A percentile compares a stretch with the other conserved stretches of the same genome.
Conservation (phyloP, 2,888 invertebrate species). For the Nomada fucata region DNA sequence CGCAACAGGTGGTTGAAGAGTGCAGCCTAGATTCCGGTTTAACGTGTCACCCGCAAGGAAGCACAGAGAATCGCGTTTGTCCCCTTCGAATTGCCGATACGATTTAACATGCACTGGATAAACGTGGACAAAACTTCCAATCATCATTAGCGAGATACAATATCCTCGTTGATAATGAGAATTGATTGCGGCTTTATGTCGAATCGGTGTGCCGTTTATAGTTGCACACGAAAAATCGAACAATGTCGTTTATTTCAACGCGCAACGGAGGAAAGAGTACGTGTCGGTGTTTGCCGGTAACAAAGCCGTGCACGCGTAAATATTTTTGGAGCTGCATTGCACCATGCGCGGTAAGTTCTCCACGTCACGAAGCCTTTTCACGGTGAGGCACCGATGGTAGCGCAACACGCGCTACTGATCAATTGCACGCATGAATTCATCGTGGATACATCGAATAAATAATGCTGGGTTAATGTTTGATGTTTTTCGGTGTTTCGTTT, state of each 20-base stretch:
- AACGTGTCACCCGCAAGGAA: not conserved
- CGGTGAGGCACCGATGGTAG: not conserved
- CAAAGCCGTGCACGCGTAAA: conserved; percentile 36
- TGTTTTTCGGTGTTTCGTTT: not conserved
- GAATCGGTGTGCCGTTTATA: too few species aligned
- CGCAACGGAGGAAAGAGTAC: conserved; percentile 38
- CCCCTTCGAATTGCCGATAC: not conserved
- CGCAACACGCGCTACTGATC: conserved; percentile 12
- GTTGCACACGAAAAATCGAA: conserved; percentile 22
- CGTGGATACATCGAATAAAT: not conserved
- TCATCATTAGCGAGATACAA: too few species aligned
- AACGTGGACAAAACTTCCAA: not conserved
- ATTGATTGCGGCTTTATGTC: not conserved
- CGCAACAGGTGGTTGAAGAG: conserved; percentile 65
- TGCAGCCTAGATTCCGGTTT: conserved; percentile 12
- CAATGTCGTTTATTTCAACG: conserved; percentile 63
- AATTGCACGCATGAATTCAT: conserved; percentile 1
- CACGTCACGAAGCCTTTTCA: not conserved
- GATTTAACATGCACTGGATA: not conserved
- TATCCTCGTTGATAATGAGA: not conserved
- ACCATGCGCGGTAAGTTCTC: conserved; percentile 62
- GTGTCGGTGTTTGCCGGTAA: conserved; percentile 35
- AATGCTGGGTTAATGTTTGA: conserved; percentile 9
- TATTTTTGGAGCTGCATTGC: conserved; percentile 51
- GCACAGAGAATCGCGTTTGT: not conserved